Percentiles rank a stretch among this genome's conserved stretches.
Evolutionary conservation across 1,140 invertebrate genomes (phyloP).

Genomic region (Tetragonula clypearis): DNA sequence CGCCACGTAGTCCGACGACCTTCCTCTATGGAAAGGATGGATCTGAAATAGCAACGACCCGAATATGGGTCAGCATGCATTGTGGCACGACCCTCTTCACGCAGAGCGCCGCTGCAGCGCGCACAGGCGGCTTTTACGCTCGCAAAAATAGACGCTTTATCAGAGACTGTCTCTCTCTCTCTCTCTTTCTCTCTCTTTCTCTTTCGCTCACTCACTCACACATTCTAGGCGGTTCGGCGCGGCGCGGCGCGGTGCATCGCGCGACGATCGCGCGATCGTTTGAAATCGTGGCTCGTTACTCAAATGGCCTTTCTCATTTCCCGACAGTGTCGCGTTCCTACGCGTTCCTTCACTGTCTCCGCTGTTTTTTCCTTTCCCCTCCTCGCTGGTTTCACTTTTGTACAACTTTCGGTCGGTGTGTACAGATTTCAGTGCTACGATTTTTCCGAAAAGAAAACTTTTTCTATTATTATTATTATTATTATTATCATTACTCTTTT

Average conservation of each 20-base stretch:
- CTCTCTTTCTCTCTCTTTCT: too few relatives aligned
- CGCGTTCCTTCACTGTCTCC: background rate
- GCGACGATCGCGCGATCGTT: constrained; percentile 47
- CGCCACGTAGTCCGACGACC: constrained; percentile 75
- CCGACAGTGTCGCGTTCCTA: background rate
- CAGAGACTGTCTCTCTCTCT: constrained; percentile 50
- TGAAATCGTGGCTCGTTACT: constrained; percentile 55
- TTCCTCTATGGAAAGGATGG: constrained; percentile 82
- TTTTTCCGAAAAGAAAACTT: too few relatives aligned
- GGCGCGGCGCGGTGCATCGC: constrained; percentile 50
- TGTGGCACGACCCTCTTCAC: constrained; percentile 80
- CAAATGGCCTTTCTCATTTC: constrained; percentile 27
- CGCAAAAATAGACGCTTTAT: constrained; percentile 76
- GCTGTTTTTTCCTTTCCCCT: background rate
- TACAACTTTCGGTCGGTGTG: too few relatives aligned
- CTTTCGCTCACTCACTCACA: background rate
- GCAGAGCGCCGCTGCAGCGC: constrained; percentile 64
- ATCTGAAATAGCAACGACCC: constrained; percentile 83
- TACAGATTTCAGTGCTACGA: too few relatives aligned
- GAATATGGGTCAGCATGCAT: constrained; percentile 82
- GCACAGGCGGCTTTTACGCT: constrained; percentile 62
- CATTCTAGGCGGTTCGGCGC: too few relatives aligned
- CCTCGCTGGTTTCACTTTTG: background rate
- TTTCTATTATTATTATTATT: too few relatives aligned
- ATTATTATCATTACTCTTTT: too few relatives aligned